Evolutionary conservation across 2,113 vertebrate species (phyloP), one percentile per base, ranked within the genome.

Genomic region (Mustela nigripes): DNA sequence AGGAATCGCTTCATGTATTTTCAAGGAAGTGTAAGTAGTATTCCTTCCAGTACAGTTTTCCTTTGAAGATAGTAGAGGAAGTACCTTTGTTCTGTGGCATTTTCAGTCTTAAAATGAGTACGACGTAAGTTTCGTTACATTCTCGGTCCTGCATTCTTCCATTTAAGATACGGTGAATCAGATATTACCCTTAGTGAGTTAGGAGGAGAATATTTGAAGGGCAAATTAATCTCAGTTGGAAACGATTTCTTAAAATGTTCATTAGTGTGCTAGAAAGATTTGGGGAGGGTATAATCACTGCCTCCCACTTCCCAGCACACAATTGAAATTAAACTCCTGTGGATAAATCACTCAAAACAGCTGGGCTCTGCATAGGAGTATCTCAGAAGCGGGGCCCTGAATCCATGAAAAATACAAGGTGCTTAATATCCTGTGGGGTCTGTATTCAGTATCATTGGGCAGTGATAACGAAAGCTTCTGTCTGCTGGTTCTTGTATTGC

Each of bases 241-340:
- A 65, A 92, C 85, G 92, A 31, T 97, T 96, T 33, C 80, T 97
- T 98, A 97, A 97, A 95, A 98, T 97, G 76, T 94, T 97, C 92
- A 92, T 98, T 97, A 97, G 89, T 94, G 83, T 94, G 83, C 92
- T 92, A 58, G 86, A 90, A 97, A 93, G 95, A 94, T 95, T 96
- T 79, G 82, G 94, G 94, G 87, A 96, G 85, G 80, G 90, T 96
- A 76, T 96, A 97, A 95, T 97, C 94, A 95, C 92, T 97, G 74
- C 94, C 74, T 97, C 97, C 90, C 39, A 95, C 92, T 88, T 96
- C 19, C 69, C 65, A 76, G 58, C 71, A 82, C 71, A 96, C 96
- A 97, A 95, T 94, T 96, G 95, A 98, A 98, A 97, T 98, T 97
- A 98, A 97, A 88, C 95, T 87, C 97, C 97, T 96, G 83, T 94